Percentiles rank a stretch among this genome's conserved stretches.
Conservation (phyloP, 37 sponge, comb jelly and placozoan species). For the Oopsacas minuta region DNA sequence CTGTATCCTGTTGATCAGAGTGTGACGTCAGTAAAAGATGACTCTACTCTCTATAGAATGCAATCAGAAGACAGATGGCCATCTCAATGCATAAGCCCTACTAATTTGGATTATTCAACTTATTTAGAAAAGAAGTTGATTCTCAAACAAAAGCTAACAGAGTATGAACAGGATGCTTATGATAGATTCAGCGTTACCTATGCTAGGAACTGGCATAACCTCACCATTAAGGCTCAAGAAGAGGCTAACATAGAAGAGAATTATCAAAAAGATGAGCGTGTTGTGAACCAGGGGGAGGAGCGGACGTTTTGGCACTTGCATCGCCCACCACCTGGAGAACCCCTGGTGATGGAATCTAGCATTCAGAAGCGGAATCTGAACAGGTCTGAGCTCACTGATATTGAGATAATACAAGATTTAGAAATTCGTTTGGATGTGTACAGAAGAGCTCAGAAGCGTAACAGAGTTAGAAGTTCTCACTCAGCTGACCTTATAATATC, state of each 20-base stretch:
- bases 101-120: neutral
- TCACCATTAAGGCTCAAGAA: neutral
- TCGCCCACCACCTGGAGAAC: neutral
- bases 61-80: neutral
- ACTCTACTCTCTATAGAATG: constrained; percentile 1
- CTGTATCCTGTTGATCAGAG: neutral
- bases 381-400: neutral
- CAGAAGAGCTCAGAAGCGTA: neutral
- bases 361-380: neutral
- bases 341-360: neutral
- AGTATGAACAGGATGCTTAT: neutral
- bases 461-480: neutral
- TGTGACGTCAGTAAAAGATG: neutral
- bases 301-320: neutral
- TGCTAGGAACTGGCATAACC: neutral
- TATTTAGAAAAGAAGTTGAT: neutral
- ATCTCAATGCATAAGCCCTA: neutral
- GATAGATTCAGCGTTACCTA: neutral
- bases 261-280: neutral
- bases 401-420: neutral
- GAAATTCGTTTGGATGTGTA: neutral
- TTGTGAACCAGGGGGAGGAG: neutral
- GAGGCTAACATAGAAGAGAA: neutral
- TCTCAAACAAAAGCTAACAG: neutral
- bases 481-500: neutral